Evolutionary conservation across 2,797 vertebrate species (phyloP), one percentile per base, ranked within the genome.

Genomic region (Sorex maritimensis): DNA sequence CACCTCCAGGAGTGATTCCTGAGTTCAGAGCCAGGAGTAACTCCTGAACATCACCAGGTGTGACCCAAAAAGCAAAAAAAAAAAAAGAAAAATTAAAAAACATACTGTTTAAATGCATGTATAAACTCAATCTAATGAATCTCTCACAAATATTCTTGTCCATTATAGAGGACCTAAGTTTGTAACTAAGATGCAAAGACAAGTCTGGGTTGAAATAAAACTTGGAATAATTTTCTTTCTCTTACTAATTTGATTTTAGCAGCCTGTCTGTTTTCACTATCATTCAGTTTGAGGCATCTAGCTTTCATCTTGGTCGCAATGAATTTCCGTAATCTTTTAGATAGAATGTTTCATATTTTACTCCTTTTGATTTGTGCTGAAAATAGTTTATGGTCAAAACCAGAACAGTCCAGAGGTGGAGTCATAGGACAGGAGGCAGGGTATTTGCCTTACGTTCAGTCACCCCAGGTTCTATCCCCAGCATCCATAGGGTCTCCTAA

Each of bases 241-340:
- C 65, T n/a, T 73, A 74, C 26, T 46, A 69, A 41, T 88, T 75
- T 63, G 44, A 81, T 83, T 78, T 15, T 30, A 49, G 84, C 38
- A 52, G 11, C 15, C 6, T 1, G 71, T 2, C 6, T 12, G 17
- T 55, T 68, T 91, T 88, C 72, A 55, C 19, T 15, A 30, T 72
- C 15, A 21, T 23, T 52, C 34, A 77, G 34, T 65, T 67, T 52
- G 9, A 68, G 30, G 34, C 19, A 55, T 78, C 71, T 75, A 67
- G 24, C 17, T 2, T 38, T 6, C 21, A 67, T 28, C 24, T 86
- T 0, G 0, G 46, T 80, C 38, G 44, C 46, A 10, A 28, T 52
- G 58, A 52, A 14, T 6, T 92, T 55, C 28, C 28, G 19, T 14
- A 28, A 11, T 78, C 30, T 80, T 79, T 69, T 19, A 24, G 52